Conservation (phyloP, 2,113 vertebrate species). For the Apteryx owenii region DNA sequence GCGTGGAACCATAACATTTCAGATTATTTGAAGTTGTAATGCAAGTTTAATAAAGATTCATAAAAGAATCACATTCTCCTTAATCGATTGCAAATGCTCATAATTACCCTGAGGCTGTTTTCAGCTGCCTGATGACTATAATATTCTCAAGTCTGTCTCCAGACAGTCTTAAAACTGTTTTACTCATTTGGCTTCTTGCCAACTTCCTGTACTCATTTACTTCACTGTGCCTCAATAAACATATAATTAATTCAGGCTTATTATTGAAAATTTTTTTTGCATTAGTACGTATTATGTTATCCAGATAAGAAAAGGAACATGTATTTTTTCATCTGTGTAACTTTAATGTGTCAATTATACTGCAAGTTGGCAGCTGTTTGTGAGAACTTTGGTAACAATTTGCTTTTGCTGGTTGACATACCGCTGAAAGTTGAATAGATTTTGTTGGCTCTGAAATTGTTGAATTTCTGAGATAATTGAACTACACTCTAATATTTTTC, state of each 20-base stretch:
- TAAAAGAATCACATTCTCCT: slow-evolving; percentile 67
- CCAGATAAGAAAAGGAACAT: slow-evolving; percentile 1
- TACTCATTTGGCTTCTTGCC: slow-evolving; percentile 73
- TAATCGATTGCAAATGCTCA: slow-evolving; percentile 75
- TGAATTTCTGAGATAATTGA: background rate
- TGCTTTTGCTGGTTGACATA: background rate
- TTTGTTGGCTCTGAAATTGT: background rate
- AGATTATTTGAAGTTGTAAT: slow-evolving; percentile 20
- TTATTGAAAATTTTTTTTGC: slow-evolving; percentile 57
- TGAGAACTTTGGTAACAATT: background rate
- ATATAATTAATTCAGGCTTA: slow-evolving; percentile 74
- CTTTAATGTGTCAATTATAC: background rate
- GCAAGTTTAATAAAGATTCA: slow-evolving; percentile 65
- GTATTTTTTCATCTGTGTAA: background rate
- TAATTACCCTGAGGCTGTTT: slow-evolving; percentile 72
- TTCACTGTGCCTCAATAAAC: slow-evolving; percentile 59
- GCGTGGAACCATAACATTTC: slow-evolving; percentile 31
- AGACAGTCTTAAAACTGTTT: slow-evolving; percentile 73
- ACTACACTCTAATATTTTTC: background rate
- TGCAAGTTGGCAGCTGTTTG: background rate
- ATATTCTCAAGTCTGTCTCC: slow-evolving; percentile 71
- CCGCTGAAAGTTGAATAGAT: background rate
- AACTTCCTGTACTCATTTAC: slow-evolving; percentile 63
- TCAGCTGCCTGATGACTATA: slow-evolving; percentile 73
- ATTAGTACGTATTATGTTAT: slow-evolving; percentile 49